These are phyloP conservation scores for Gasterosteus nipponicus DNA, from an alignment of 2,113 vertebrate genomes.

Conservation along the genomic window DNA sequence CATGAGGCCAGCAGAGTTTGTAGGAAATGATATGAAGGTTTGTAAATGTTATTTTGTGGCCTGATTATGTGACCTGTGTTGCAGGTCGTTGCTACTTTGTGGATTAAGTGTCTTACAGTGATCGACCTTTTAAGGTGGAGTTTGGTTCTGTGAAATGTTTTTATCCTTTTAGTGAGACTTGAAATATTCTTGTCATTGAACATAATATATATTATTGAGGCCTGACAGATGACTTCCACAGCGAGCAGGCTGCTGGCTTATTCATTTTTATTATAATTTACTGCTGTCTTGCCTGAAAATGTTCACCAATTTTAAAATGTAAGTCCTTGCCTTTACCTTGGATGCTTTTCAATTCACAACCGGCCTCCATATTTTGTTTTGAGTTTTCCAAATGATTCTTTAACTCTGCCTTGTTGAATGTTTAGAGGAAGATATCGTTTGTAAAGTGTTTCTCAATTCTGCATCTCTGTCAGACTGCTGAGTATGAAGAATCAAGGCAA, in stretches of 20 bases:
- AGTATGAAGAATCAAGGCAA: constrained; percentile 53
- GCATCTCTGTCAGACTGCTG: constrained; percentile 31
- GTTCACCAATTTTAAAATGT: not conserved
- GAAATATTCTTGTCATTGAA: not conserved
- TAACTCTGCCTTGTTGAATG: constrained; percentile 55
- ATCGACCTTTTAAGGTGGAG: constrained; percentile 2
- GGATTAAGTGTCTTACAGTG: constrained; percentile 36
- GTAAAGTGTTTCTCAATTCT: not conserved
- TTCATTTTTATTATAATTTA: constrained; percentile 25
- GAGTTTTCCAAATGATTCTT: constrained; percentile 16
- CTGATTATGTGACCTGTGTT: constrained; percentile 39
- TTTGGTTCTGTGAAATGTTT: constrained; percentile 33
- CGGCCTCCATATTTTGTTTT: constrained; percentile 21
- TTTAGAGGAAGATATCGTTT: constrained; percentile 39
- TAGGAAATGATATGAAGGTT: constrained; percentile 5
- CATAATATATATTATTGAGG: constrained; percentile 16
- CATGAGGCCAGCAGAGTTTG: constrained; percentile 9
- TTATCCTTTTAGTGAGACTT: constrained; percentile 19
- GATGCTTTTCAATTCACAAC: constrained; percentile 39
- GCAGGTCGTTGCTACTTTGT: constrained; percentile 33
- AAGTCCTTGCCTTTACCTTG: constrained; percentile 13
- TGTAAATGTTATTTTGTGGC: constrained; percentile 52
- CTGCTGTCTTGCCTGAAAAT: not conserved
- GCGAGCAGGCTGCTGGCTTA: not conserved
- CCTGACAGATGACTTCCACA: constrained; percentile 6